phyloP scores from a whole-genome alignment of 2,888 invertebrate species.

The Lepidochitona cinerea region DNA sequence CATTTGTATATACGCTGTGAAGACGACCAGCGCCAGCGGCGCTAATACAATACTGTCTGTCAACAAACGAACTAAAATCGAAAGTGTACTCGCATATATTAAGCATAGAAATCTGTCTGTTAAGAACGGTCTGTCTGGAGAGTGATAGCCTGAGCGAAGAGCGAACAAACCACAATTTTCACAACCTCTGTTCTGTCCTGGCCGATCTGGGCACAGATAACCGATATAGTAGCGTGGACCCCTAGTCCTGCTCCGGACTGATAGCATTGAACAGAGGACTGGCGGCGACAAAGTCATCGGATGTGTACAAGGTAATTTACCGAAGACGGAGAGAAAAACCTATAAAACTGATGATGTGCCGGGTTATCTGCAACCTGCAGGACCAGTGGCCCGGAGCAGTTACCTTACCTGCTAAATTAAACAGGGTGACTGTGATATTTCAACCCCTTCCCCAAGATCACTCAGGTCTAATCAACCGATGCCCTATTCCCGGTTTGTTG shows the following conservation, averaged over 20 bases:
- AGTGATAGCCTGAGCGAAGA: not conserved
- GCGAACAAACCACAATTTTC: too few species aligned
- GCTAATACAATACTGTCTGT: not conserved
- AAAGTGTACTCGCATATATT: slow-evolving; percentile 8
- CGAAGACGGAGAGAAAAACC: not conserved
- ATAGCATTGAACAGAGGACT: not conserved
- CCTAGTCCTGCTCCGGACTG: not conserved
- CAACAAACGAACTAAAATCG: not conserved
- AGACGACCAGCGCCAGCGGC: not conserved
- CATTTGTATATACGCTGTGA: too few species aligned
- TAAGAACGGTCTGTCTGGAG: not conserved
- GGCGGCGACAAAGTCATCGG: not conserved
- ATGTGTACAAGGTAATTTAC: not conserved
- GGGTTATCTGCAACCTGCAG: not conserved
- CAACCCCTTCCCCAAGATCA: too few species aligned
- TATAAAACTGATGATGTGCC: slow-evolving; percentile 2
- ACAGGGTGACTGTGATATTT: too few species aligned
- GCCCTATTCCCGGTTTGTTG: too few species aligned
- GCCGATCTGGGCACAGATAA: too few species aligned
- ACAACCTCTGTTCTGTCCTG: too few species aligned
- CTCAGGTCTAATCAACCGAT: too few species aligned
- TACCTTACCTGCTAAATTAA: too few species aligned
- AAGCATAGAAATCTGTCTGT: not conserved
- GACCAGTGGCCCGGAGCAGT: too few species aligned
- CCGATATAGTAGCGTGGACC: too few species aligned